Evolutionary conservation across 2,888 invertebrate species (phyloP).

Genomic region (Phorcus lineatus): DNA sequence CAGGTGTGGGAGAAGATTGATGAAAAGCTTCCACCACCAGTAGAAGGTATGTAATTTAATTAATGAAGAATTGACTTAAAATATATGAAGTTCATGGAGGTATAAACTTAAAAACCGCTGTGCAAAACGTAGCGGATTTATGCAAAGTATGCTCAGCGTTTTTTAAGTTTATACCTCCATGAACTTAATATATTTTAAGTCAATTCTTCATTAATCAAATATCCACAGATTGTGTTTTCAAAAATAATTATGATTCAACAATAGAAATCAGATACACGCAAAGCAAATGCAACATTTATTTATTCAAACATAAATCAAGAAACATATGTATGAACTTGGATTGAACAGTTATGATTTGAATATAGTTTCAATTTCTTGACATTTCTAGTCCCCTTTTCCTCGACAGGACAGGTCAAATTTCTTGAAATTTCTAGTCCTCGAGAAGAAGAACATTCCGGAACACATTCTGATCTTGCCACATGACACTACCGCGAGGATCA

Average conservation of each 20-base stretch:
- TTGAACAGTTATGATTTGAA: constrained; percentile 2
- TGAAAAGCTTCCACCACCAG: constrained; percentile 14
- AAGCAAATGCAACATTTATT: neutral
- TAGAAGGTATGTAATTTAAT: neutral
- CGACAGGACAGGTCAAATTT: neutral
- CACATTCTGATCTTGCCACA: neutral
- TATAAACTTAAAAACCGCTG: too few species aligned
- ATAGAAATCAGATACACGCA: too few species aligned
- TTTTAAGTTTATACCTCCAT: too few species aligned
- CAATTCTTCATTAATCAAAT: too few species aligned
- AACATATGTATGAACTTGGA: constrained; percentile 21
- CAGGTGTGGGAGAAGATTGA: constrained; percentile 21
- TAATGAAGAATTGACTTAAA: too few species aligned
- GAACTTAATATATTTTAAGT: too few species aligned
- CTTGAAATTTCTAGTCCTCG: neutral
- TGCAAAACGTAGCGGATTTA: too few species aligned
- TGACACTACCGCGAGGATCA: neutral
- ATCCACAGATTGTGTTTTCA: too few species aligned
- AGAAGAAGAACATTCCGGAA: neutral
- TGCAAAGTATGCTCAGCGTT: too few species aligned
- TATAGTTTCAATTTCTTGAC: constrained; percentile 10
- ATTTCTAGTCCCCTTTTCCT: neutral
- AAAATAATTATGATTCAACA: too few species aligned
- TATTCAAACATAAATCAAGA: neutral
- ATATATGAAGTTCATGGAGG: too few species aligned